These are phyloP conservation scores for Ichneumon xanthorius DNA, from an alignment of 2,888 invertebrate species.

Conservation along the genomic window DNA sequence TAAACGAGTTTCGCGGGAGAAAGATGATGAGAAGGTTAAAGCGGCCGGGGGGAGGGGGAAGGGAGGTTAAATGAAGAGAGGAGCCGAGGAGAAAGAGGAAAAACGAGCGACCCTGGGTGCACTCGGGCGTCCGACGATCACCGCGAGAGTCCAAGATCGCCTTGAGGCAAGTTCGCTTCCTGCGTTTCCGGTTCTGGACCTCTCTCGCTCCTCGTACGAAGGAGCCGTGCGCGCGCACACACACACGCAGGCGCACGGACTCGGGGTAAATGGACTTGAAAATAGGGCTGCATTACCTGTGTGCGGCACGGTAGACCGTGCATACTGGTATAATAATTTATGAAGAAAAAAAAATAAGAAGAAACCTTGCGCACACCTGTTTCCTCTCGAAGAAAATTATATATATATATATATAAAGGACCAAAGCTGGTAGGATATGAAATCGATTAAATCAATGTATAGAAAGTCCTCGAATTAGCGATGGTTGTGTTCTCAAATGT, in stretches of 20 bases:
- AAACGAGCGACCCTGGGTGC: constrained; percentile 61
- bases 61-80: constrained; percentile 22
- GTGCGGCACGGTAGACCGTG: background rate
- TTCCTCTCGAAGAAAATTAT: constrained; percentile 30
- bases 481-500: background rate
- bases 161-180: constrained; percentile 70
- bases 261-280: constrained; percentile 48
- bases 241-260: background rate
- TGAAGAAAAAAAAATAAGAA: constrained; percentile 8
- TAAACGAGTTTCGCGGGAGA: constrained; percentile 63
- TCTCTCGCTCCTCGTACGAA: constrained; percentile 49
- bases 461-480: background rate
- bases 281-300: constrained; percentile 32
- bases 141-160: constrained; percentile 52
- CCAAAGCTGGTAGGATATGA: background rate
- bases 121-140: constrained; percentile 46
- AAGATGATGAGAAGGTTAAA: constrained; percentile 48
- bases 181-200: constrained; percentile 72
- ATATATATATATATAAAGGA: background rate
- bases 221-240: background rate
- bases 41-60: constrained; percentile 11
- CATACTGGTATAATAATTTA: constrained; percentile 16
- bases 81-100: constrained; percentile 26
- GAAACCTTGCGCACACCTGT: constrained; percentile 12
- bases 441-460: background rate